Percentiles rank a stretch among this genome's conserved stretches.
phyloP scores from a whole-genome alignment of 2,113 vertebrate species.

The Cisticola juncidis region DNA sequence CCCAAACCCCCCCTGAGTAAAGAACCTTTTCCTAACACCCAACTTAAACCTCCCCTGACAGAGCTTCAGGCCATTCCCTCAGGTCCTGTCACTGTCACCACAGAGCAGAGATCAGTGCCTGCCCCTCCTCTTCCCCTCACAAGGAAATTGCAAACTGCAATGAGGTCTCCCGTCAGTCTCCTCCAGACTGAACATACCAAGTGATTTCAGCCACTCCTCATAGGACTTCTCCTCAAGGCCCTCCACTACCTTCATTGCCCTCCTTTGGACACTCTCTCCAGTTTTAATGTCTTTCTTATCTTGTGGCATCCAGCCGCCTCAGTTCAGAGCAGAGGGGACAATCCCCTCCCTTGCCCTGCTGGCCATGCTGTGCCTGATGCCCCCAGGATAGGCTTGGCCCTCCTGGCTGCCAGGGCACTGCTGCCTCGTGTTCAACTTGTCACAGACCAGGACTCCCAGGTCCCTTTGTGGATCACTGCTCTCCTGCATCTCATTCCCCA shows the following conservation, averaged over 20 bases:
- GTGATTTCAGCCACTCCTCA: neutral
- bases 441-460: neutral
- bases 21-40: accelerated
- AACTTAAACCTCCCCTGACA: neutral
- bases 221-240: accelerated
- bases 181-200: neutral
- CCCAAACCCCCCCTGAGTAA: accelerated
- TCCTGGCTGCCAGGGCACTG: neutral
- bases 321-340: neutral
- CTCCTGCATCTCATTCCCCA: neutral
- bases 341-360: neutral
- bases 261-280: neutral
- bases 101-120: neutral
- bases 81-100: neutral
- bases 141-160: neutral
- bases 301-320: neutral
- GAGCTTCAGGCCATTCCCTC: neutral
- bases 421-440: accelerated
- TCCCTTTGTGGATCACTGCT: accelerated
- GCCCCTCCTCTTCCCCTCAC: neutral
- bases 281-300: accelerated
- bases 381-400: neutral
- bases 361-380: neutral
- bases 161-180: neutral
- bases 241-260: accelerated